These are phyloP conservation scores for Oryzaephilus surinamensis DNA, from an alignment of 1,140 invertebrate genomes.

Conservation along the genomic window DNA sequence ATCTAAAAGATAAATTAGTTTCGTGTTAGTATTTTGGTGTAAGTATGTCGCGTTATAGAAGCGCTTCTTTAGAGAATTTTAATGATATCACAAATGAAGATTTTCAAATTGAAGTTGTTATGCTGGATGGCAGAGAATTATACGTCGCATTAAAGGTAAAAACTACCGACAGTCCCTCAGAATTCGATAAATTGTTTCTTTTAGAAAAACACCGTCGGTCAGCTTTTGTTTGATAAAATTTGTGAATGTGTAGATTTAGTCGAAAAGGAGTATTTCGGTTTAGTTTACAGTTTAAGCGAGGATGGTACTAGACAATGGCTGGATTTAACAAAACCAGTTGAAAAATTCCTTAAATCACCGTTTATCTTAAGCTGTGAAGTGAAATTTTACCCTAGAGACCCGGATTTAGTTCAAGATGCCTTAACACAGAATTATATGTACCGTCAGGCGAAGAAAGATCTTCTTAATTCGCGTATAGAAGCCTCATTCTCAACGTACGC, in stretches of 20 bases:
- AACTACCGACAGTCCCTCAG: background rate
- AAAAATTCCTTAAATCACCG: slow-evolving; percentile 86
- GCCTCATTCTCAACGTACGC: slow-evolving; percentile 97
- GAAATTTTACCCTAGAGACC: slow-evolving; percentile 99
- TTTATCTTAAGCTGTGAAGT: slow-evolving; percentile 95
- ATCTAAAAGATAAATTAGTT: too few relatives aligned
- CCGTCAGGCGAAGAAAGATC: slow-evolving; percentile 91
- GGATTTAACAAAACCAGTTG: slow-evolving; percentile 74
- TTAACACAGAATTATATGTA: slow-evolving; percentile 95
- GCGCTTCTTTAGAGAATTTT: too few relatives aligned
- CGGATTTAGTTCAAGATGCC: slow-evolving; percentile 92
- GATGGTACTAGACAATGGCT: slow-evolving; percentile 76
- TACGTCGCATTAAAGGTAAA: slow-evolving; percentile 25
- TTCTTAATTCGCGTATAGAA: slow-evolving; percentile 81
- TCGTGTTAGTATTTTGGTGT: too few relatives aligned
- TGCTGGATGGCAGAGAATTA: slow-evolving; percentile 63
- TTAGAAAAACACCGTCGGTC: slow-evolving; percentile 83
- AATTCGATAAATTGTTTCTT: slow-evolving; percentile 11
- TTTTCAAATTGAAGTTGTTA: slow-evolving; percentile 57
- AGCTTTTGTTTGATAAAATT: slow-evolving; percentile 76
- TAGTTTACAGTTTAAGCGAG: slow-evolving; percentile 74
- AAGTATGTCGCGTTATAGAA: too few relatives aligned
- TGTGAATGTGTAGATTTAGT: slow-evolving; percentile 81
- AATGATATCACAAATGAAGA: too few relatives aligned
- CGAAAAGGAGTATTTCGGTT: slow-evolving; percentile 93